Evolutionary conservation across 2,113 vertebrate genomes (phyloP).

Genomic region (Myotis yumanensis): DNA sequence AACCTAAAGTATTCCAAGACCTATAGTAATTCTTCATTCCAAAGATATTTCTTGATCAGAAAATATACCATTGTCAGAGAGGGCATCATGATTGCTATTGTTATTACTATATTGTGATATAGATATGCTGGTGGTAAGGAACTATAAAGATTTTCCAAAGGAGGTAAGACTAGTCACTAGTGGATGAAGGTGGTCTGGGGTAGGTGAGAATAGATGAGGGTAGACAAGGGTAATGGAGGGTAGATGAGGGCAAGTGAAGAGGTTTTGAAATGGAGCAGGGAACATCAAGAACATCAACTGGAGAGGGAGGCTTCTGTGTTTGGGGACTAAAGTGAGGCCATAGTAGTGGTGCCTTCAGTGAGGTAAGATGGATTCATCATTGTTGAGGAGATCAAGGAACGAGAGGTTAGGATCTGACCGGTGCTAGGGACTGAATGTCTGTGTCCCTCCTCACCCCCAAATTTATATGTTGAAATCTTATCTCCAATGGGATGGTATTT

Average conservation of each 20-base stretch:
- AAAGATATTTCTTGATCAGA: neutral
- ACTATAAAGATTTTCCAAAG: neutral
- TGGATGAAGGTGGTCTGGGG: neutral
- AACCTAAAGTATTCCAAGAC: neutral
- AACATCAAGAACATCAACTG: neutral
- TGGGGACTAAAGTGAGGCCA: neutral
- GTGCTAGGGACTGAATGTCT: neutral
- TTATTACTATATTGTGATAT: neutral
- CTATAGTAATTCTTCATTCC: neutral
- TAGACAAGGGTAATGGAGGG: fast-evolving
- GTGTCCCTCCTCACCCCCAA: neutral
- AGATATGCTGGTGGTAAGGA: neutral
- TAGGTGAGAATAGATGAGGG: neutral
- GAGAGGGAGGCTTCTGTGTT: fast-evolving
- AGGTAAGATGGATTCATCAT: neutral
- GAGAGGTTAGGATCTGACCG: neutral
- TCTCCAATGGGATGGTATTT: neutral
- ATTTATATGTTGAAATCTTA: neutral
- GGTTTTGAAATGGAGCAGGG: fast-evolving
- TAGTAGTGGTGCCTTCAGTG: fast-evolving
- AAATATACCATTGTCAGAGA: neutral
- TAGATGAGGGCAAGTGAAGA: neutral
- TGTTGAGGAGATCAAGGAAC: neutral
- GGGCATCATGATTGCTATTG: neutral
- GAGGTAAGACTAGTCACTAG: neutral